Conservation (phyloP, 1,140 invertebrate species). For the Nephila pilipes region DNA sequence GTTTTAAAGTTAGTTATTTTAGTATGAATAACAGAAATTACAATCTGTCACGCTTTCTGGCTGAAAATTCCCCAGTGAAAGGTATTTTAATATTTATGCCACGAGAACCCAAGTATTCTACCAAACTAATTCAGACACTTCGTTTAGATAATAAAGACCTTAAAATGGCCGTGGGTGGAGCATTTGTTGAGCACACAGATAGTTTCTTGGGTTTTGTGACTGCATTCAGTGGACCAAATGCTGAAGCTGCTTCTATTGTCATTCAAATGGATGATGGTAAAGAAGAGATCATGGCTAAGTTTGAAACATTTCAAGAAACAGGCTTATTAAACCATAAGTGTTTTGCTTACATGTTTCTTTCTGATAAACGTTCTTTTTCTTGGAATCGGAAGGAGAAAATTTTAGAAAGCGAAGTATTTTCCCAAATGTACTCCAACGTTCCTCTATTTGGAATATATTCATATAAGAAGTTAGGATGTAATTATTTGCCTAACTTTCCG, state of each 20-base stretch:
- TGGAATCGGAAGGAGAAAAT: constrained; percentile 81
- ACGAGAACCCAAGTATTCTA: not conserved
- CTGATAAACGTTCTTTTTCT: constrained; percentile 82
- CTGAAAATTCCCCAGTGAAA: constrained; percentile 45
- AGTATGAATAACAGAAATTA: constrained; percentile 23
- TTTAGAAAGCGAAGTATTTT: constrained; percentile 84
- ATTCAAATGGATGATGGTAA: constrained; percentile 77
- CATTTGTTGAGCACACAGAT: constrained; percentile 76
- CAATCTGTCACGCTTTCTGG: not conserved
- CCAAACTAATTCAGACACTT: constrained; percentile 39
- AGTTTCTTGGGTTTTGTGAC: constrained; percentile 51
- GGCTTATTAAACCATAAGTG: constrained; percentile 80
- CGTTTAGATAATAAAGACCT: constrained; percentile 71
- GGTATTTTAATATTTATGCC: constrained; percentile 64
- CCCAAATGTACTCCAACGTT: constrained; percentile 84
- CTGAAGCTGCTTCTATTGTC: constrained; percentile 80
- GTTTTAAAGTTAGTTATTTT: constrained; percentile 61
- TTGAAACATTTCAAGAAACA: constrained; percentile 80
- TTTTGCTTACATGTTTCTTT: constrained; percentile 85
- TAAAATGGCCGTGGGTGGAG: constrained; percentile 80
- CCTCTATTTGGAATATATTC: constrained; percentile 84
- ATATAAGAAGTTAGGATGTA: constrained; percentile 84
- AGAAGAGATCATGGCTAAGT: not conserved
- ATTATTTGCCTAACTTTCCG: constrained; percentile 79
- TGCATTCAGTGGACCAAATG: constrained; percentile 79